A percentile compares a stretch with the other conserved stretches of the same genome.
Evolutionary conservation across 1,140 invertebrate species (phyloP).

Genomic region (Globodera rostochiensis): DNA sequence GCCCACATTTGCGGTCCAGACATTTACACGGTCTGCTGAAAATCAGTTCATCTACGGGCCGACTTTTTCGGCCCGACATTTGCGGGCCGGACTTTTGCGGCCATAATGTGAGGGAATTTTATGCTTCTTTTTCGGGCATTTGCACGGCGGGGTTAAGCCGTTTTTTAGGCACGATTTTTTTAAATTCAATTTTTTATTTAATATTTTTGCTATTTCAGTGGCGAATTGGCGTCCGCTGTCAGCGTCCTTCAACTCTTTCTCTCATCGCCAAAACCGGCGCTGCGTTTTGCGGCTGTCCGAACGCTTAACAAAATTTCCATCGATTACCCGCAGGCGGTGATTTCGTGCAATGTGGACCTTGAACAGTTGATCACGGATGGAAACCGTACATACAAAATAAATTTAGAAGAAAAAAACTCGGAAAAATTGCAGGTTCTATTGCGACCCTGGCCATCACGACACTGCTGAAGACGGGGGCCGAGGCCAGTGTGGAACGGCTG

Average conservation of each 20-base stretch:
- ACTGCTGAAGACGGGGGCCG: conserved; percentile 91
- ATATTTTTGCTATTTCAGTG: conserved; percentile 46
- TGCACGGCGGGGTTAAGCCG: too few species aligned
- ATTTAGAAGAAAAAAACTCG: too few species aligned
- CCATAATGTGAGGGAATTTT: too few species aligned
- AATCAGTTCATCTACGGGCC: too few species aligned
- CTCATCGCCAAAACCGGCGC: conserved; percentile 86
- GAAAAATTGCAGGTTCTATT: conserved; percentile 73
- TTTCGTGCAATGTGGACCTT: conserved; percentile 93
- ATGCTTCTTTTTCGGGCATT: too few species aligned
- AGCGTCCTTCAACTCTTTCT: conserved; percentile 93
- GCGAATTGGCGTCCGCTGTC: conserved; percentile 87
- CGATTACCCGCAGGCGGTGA: conserved; percentile 89
- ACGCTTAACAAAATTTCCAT: conserved; percentile 89
- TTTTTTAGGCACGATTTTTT: conserved; percentile 58
- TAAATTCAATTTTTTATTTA: conserved; percentile 30
- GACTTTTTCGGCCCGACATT: too few species aligned
- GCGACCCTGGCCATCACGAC: conserved; percentile 97
- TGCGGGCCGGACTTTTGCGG: too few species aligned
- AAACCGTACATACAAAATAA: conserved; percentile 73
- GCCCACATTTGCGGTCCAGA: too few species aligned
- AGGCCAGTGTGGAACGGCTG: conserved; percentile 90
- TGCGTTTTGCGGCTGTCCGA: conserved; percentile 89
- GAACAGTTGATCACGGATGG: conserved; percentile 93
- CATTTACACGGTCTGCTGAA: too few species aligned